phyloP scores from a whole-genome alignment of 2,113 vertebrate species.

The Ginglymostoma cirratum region DNA sequence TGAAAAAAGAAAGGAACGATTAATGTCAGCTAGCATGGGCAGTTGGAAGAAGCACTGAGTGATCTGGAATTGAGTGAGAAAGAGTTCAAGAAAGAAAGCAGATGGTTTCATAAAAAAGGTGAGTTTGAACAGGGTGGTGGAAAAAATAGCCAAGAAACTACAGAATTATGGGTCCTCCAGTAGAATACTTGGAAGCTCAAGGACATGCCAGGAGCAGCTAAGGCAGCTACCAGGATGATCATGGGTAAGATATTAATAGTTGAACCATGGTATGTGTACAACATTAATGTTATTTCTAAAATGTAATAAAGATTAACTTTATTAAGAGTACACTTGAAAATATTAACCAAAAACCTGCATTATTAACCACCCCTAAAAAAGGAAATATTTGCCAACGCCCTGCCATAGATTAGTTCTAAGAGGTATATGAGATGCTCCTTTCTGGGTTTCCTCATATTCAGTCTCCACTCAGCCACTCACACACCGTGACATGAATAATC shows the following conservation, averaged over 20 bases:
- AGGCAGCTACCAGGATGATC: neutral
- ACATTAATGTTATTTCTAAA: too few relatives aligned
- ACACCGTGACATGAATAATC: neutral
- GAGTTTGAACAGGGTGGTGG: neutral
- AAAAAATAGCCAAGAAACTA: neutral
- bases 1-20: neutral
- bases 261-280: neutral
- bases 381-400: neutral
- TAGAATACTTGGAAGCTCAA: neutral
- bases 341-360: neutral
- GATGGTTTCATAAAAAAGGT: neutral
- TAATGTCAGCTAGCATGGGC: neutral
- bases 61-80: neutral
- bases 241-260: neutral
- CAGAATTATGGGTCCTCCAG: neutral
- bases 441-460: neutral
- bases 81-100: neutral
- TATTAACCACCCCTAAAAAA: neutral
- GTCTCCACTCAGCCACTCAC: neutral
- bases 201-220: neutral
- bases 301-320: neutral
- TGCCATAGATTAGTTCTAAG: neutral
- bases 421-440: neutral
- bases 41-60: neutral
- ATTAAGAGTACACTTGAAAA: neutral